Conservation (phyloP, 2,113 vertebrate species). For the Lamprologus tigripictilis region DNA sequence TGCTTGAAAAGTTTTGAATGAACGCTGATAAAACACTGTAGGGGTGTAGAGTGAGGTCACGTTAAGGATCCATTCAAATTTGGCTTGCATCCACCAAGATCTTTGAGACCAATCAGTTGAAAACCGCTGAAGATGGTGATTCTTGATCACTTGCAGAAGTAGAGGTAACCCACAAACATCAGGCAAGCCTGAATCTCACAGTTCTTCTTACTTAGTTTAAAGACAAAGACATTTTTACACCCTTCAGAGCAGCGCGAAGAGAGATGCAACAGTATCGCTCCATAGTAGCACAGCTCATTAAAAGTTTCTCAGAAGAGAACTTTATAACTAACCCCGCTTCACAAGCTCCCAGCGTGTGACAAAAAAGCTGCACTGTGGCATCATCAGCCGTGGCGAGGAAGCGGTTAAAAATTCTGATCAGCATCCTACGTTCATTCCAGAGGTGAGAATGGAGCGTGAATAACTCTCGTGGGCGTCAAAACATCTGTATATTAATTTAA, state of each 20-base stretch:
- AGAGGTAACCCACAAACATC: neutral
- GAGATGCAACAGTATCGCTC: neutral
- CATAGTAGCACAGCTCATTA: neutral
- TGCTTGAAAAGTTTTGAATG: neutral
- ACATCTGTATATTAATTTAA: neutral
- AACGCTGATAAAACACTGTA: neutral
- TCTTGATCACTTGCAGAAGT: neutral
- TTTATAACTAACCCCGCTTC: neutral
- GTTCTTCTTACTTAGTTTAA: neutral
- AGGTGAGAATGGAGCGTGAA: neutral
- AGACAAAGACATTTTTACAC: neutral
- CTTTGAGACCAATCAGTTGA: neutral
- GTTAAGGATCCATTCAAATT: neutral
- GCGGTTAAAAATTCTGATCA: neutral
- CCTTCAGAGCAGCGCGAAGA: neutral
- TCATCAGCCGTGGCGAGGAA: neutral
- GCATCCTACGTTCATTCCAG: neutral
- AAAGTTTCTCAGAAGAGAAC: neutral
- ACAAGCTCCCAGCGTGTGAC: neutral
- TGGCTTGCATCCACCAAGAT: neutral
- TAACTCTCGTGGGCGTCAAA: neutral
- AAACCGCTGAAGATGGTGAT: neutral
- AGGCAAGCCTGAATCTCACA: neutral
- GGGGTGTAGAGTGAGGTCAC: neutral
- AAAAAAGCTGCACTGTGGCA: neutral